Evolutionary conservation across 1,140 invertebrate genomes (phyloP).

Genomic region (Littorina saxatilis): DNA sequence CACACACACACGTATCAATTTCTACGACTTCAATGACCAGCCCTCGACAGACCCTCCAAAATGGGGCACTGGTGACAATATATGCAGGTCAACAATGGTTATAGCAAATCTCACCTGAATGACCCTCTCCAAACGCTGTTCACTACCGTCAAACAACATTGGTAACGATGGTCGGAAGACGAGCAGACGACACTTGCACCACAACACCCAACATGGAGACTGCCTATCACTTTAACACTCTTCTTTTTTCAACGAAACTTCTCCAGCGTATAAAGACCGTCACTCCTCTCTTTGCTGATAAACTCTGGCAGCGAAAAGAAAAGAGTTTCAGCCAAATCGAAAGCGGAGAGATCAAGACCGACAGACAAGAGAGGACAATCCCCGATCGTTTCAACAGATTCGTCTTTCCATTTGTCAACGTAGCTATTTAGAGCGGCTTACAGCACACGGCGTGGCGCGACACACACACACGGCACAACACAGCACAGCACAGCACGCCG

Average conservation of each 20-base stretch:
- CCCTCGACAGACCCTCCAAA: not conserved
- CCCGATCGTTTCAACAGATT: not conserved
- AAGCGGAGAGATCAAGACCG: not conserved
- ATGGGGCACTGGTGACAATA: not conserved
- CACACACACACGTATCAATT: not conserved
- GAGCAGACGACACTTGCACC: constrained; percentile 15
- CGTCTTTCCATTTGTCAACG: constrained; percentile 18
- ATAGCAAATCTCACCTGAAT: constrained; percentile 43
- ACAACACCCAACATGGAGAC: not conserved
- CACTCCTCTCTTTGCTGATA: no score
- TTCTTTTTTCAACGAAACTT: no score
- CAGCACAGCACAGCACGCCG: not conserved
- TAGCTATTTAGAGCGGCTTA: not conserved
- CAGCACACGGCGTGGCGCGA: not conserved
- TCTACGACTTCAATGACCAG: not conserved
- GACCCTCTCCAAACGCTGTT: constrained; percentile 48
- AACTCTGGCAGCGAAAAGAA: no score
- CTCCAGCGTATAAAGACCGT: no score
- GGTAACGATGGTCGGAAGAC: constrained; percentile 1
- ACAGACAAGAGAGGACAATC: not conserved
- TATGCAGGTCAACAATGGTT: not conserved
- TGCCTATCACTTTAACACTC: no score
- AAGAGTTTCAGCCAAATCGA: no score
- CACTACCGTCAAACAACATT: constrained; percentile 48
- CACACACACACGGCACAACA: constrained; percentile 1